These are phyloP conservation scores for Azorinus chamasolen DNA, from an alignment of 2,888 invertebrate species.

Conservation along the genomic window DNA sequence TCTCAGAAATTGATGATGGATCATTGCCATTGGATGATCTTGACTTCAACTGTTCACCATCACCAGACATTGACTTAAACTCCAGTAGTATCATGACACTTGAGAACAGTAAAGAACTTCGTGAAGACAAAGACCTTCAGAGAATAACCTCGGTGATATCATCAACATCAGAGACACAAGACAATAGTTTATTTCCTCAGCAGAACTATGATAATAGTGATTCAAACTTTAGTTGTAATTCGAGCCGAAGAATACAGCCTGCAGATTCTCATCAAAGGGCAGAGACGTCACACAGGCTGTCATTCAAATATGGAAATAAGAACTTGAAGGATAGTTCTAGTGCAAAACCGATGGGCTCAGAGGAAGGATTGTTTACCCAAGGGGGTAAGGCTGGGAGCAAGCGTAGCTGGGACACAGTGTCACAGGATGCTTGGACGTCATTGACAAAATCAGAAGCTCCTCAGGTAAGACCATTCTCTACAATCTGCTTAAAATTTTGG, in stretches of 20 bases:
- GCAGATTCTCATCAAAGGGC: neutral
- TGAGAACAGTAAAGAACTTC: slow-evolving; percentile 22
- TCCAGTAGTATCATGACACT: slow-evolving; percentile 17
- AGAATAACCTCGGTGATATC: slow-evolving; percentile 28
- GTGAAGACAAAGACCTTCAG: slow-evolving; percentile 14
- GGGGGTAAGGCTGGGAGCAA: no score
- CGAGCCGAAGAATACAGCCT: neutral
- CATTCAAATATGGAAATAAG: no score
- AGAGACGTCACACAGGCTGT: no score
- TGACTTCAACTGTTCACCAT: slow-evolving; percentile 35
- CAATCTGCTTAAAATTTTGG: no score
- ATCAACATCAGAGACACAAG: slow-evolving; percentile 41
- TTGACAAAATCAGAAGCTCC: no score
- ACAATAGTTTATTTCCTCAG: neutral
- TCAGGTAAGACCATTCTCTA: no score
- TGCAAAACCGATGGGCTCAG: no score
- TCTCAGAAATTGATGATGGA: slow-evolving; percentile 54
- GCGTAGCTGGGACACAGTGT: no score
- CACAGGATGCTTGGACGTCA: no score
- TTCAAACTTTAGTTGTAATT: slow-evolving; percentile 42
- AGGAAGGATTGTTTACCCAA: no score
- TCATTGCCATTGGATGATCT: slow-evolving; percentile 53
- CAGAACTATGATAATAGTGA: slow-evolving; percentile 6
- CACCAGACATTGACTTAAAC: slow-evolving; percentile 24
- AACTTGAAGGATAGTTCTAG: no score